phyloP scores from a whole-genome alignment of 2,888 invertebrate genomes.

The Diloba caeruleocephala region DNA sequence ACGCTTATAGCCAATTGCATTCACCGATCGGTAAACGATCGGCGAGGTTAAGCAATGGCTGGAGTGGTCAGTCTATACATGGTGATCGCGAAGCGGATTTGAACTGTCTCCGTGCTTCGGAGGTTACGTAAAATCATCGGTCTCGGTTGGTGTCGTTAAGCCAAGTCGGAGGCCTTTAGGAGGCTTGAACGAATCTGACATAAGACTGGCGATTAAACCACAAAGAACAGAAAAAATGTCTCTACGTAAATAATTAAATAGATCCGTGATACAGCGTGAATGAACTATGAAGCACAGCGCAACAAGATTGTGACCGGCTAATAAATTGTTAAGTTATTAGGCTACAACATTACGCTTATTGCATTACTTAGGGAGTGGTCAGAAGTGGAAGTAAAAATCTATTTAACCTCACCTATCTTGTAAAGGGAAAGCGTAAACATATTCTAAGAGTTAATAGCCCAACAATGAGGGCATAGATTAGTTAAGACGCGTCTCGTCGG shows the following conservation, averaged over 20 bases:
- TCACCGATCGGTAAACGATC: no score
- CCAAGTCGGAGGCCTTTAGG: no score
- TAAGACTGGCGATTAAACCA: no score
- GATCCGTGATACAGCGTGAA: conserved; percentile 5
- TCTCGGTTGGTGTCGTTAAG: no score
- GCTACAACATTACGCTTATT: conserved; percentile 43
- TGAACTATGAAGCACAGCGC: no score
- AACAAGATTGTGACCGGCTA: conserved; percentile 26
- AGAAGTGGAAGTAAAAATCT: conserved; percentile 13
- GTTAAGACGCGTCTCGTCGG: not conserved
- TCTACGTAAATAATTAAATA: not conserved
- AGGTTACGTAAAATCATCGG: no score
- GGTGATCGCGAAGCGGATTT: no score
- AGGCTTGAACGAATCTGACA: no score
- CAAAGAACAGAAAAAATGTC: not conserved
- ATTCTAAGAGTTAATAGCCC: conserved; percentile 3
- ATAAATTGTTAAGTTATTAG: conserved; percentile 20
- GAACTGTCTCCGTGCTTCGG: no score
- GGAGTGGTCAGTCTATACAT: no score
- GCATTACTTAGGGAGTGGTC: conserved; percentile 43
- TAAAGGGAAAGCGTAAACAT: conserved; percentile 11
- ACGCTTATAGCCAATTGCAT: no score
- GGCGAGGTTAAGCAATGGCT: no score
- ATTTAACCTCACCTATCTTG: conserved; percentile 16
- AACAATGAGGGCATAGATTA: not conserved